Conservation (phyloP, 1,140 invertebrate species). For the Heliconius hermathena region DNA sequence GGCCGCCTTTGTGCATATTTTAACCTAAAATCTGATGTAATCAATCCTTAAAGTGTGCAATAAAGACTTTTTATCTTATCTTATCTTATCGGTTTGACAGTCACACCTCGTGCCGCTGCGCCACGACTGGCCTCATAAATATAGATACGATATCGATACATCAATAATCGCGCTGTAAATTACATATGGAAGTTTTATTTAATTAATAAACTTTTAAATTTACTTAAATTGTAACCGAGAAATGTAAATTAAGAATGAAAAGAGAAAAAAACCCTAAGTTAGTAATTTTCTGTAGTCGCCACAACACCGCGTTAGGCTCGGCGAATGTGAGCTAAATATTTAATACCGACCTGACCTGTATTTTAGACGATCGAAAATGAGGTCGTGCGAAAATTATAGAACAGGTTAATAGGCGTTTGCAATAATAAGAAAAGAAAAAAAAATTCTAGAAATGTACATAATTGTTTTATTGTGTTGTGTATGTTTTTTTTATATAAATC, state of each 20-base stretch:
- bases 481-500: background rate
- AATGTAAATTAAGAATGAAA: background rate
- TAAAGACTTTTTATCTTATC: too few species aligned
- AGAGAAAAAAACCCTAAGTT: background rate
- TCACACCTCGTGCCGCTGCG: too few species aligned
- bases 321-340: slow-evolving; percentile 36
- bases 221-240: background rate
- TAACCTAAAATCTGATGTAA: too few species aligned
- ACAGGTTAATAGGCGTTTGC: slow-evolving; percentile 27
- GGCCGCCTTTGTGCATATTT: too few species aligned
- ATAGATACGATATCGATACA: too few species aligned
- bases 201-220: too few species aligned
- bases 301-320: slow-evolving; percentile 22
- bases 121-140: too few species aligned
- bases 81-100: too few species aligned
- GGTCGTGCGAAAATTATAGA: slow-evolving; percentile 34
- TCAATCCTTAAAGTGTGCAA: too few species aligned
- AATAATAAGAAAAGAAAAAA: slow-evolving; percentile 16
- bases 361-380: slow-evolving; percentile 41
- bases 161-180: too few species aligned
- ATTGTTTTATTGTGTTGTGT: background rate
- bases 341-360: slow-evolving; percentile 38
- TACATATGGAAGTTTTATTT: too few species aligned
- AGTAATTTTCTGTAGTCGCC: slow-evolving; percentile 23
- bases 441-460: background rate